Percentiles rank a stretch among this genome's conserved stretches.
Evolutionary conservation across 2,113 vertebrate genomes (phyloP).

Genomic region (Saguinus imperator): DNA sequence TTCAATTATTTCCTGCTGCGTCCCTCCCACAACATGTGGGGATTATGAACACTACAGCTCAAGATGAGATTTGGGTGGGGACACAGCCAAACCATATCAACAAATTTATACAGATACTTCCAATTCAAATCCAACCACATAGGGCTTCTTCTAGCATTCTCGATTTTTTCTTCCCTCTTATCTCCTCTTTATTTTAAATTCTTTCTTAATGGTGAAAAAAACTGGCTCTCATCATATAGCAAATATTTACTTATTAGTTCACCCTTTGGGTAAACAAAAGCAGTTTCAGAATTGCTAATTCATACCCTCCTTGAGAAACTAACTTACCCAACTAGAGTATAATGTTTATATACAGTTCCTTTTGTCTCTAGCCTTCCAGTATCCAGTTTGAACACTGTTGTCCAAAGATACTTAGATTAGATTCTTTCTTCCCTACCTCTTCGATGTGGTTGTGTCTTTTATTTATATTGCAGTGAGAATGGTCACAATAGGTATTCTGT

Average conservation of each 20-base stretch:
- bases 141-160: neutral
- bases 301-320: neutral
- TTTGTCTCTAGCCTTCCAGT: neutral
- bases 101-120: neutral
- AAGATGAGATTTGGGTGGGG: too few relatives aligned
- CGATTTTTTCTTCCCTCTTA: neutral
- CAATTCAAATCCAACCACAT: neutral
- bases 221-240: neutral
- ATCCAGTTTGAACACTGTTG: neutral
- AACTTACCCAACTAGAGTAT: neutral
- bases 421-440: neutral
- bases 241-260: neutral
- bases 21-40: too few relatives aligned
- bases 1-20: too few relatives aligned
- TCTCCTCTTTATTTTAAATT: neutral
- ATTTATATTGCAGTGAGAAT: neutral
- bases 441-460: neutral
- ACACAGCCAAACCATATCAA: too few relatives aligned
- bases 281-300: neutral
- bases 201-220: neutral
- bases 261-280: neutral
- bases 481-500: neutral
- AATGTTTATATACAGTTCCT: neutral
- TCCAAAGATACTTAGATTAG: neutral
- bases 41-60: too few relatives aligned